A percentile compares a stretch with the other conserved stretches of the same genome.
These are phyloP conservation scores for Chalcis sispes DNA, from an alignment of 2,888 invertebrate species.

Conservation along the genomic window DNA sequence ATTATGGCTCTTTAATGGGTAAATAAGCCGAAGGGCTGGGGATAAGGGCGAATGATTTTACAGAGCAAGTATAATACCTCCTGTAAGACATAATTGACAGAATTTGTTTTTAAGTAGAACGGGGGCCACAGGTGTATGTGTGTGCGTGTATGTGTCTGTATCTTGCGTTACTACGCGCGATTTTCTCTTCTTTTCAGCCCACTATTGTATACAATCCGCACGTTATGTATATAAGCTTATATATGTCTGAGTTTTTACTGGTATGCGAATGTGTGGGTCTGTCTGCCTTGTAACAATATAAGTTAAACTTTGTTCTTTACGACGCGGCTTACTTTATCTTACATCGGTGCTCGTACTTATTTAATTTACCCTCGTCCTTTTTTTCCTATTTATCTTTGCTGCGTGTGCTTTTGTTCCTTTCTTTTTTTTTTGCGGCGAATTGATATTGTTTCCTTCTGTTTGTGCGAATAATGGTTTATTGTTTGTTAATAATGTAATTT, in stretches of 20 bases:
- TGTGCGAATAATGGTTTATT: neutral
- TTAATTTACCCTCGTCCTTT: slow-evolving; percentile 11
- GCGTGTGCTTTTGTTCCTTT: neutral
- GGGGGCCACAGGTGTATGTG: slow-evolving; percentile 44
- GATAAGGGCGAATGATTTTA: no score
- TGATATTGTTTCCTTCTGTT: neutral
- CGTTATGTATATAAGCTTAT: neutral
- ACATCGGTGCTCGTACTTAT: neutral
- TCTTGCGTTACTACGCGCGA: slow-evolving; percentile 2
- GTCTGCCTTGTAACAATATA: no score
- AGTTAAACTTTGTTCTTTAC: slow-evolving; percentile 25
- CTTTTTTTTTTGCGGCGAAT: neutral
- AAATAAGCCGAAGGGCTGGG: slow-evolving; percentile 42
- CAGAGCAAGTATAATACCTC: no score
- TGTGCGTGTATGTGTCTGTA: no score
- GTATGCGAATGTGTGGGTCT: no score
- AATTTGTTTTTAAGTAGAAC: slow-evolving; percentile 55
- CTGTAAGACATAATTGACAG: slow-evolving; percentile 56
- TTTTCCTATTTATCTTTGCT: neutral
- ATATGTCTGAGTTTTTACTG: no score
- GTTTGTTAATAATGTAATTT: slow-evolving; percentile 17
- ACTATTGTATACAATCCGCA: no score
- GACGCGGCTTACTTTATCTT: neutral
- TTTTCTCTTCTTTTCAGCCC: slow-evolving; percentile 29
- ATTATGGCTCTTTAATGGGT: slow-evolving; percentile 53